These are phyloP conservation scores for Tetraneura akinire DNA, from an alignment of 1,140 invertebrate species.

Conservation along the genomic window DNA sequence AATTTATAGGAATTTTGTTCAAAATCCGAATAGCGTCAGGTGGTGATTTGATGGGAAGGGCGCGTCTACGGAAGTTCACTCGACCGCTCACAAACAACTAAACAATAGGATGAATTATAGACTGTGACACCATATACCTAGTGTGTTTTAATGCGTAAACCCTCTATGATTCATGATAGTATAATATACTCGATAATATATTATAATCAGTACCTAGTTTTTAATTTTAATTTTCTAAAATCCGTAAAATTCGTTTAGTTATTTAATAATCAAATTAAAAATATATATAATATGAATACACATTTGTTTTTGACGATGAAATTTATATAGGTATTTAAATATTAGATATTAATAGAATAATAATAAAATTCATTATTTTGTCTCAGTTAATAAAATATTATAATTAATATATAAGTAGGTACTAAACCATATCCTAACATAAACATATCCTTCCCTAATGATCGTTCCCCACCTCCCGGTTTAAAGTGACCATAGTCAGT, in stretches of 20 bases:
- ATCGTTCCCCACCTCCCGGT: no score
- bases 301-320: no score
- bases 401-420: no score
- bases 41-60: slow-evolving; percentile 38
- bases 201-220: no score
- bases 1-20: slow-evolving; percentile 37
- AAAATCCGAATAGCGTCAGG: slow-evolving; percentile 35
- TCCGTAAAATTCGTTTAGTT: no score
- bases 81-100: slow-evolving; percentile 25
- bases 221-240: neutral
- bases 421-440: no score
- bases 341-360: neutral
- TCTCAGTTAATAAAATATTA: slow-evolving; percentile 5
- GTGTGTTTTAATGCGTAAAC: slow-evolving; percentile 26
- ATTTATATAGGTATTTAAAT: no score
- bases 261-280: no score
- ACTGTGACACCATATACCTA: slow-evolving; percentile 4
- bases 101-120: slow-evolving; percentile 36
- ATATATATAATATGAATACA: no score
- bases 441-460: no score
- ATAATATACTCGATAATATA: neutral
- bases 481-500: no score
- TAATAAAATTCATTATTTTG: slow-evolving; percentile 1
- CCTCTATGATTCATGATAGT: neutral
- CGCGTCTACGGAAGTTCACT: slow-evolving; percentile 46